These are phyloP conservation scores for Ciona savignyi DNA, from an alignment of 23 tunicate genomes.

Conservation along the genomic window DNA sequence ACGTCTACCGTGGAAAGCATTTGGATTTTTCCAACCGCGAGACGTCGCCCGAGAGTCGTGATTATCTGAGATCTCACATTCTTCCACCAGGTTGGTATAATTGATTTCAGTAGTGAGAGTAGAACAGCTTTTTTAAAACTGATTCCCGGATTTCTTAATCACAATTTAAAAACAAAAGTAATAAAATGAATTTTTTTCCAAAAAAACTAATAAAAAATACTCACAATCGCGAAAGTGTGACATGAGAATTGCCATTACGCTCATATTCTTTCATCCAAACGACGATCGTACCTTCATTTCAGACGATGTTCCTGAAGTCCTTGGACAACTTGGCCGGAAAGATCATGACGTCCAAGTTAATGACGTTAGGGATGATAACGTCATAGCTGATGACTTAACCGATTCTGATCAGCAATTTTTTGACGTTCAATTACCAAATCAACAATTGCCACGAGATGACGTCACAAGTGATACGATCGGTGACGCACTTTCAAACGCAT, in stretches of 20 bases:
- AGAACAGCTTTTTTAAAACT: not conserved
- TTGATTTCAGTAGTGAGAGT: too few species aligned
- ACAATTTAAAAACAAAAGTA: too few species aligned
- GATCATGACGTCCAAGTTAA: not conserved
- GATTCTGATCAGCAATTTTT: not conserved
- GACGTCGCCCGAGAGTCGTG: not conserved
- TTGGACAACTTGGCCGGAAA: not conserved
- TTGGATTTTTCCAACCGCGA: constrained; percentile 13
- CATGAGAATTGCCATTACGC: too few species aligned
- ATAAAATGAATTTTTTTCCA: too few species aligned
- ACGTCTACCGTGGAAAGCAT: constrained; percentile 41
- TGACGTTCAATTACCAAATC: not conserved
- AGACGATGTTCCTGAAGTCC: not conserved
- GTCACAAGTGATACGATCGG: not conserved
- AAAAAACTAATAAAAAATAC: too few species aligned
- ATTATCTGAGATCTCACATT: constrained; percentile 10
- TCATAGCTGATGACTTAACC: not conserved
- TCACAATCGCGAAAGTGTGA: too few species aligned
- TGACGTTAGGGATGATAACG: not conserved
- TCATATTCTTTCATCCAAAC: too few species aligned
- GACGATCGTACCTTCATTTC: too few species aligned
- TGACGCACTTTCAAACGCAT: constrained; percentile 13
- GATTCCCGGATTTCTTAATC: too few species aligned
- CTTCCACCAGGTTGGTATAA: not conserved
- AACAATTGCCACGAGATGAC: too few species aligned